Conservation (phyloP, 2,113 vertebrate genomes). For the Ranitomeya variabilis region DNA sequence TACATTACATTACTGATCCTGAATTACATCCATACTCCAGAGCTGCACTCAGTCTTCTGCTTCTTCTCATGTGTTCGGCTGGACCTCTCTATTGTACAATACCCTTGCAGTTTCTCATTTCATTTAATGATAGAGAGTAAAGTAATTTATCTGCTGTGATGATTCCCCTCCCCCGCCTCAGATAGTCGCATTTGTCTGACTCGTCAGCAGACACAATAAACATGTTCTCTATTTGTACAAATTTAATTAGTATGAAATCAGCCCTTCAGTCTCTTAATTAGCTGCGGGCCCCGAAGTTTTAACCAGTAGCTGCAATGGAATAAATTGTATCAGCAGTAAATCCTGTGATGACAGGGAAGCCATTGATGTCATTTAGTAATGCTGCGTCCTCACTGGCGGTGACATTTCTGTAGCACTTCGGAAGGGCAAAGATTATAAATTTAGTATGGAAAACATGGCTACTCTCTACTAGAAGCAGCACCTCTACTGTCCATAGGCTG, state of each 20-base stretch:
- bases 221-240: constrained; percentile 1
- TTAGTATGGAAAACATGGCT: neutral
- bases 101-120: neutral
- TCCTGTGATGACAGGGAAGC: constrained; percentile 5
- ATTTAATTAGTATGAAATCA: constrained; percentile 38
- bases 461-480: neutral
- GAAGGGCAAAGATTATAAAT: neutral
- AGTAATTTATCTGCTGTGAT: neutral
- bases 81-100: no score
- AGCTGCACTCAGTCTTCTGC: no score
- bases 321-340: neutral
- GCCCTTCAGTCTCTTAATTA: constrained; percentile 16
- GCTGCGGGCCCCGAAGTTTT: neutral
- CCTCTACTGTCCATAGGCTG: no score
- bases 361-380: neutral
- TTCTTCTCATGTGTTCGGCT: no score
- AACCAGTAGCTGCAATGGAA: neutral
- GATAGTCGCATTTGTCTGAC: neutral
- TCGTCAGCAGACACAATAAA: neutral
- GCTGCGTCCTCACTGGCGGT: neutral
- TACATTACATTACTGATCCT: no score
- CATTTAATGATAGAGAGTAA: neutral
- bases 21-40: no score
- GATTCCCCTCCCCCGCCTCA: neutral
- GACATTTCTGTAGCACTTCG: neutral